Percentiles rank a stretch among this genome's conserved stretches.
Evolutionary conservation across 2,888 invertebrate genomes (phyloP).

Genomic region (Iselma pallidipennis): DNA sequence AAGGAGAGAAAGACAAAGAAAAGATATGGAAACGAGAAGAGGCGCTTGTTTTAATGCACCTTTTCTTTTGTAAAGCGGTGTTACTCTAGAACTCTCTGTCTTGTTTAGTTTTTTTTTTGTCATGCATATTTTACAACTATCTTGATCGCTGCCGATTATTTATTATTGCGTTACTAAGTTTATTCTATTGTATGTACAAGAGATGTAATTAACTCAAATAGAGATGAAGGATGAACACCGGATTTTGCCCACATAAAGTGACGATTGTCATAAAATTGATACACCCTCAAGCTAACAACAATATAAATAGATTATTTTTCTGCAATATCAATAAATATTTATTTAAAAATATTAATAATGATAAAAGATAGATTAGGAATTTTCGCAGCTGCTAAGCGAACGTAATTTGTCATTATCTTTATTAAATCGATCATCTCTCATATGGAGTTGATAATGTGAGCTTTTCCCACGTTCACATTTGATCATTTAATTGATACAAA

Average conservation of each 20-base stretch:
- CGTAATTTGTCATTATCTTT: conserved; percentile 2
- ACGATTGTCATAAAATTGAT: not conserved
- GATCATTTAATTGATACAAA: conserved; percentile 3
- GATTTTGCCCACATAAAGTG: conserved; percentile 20
- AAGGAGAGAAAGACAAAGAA: not conserved
- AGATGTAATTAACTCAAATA: conserved; percentile 19
- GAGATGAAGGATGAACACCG: conserved; percentile 15
- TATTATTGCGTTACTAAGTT: conserved; percentile 18
- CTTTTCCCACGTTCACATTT: not conserved
- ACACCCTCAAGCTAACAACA: not conserved
- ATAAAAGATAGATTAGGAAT: not conserved
- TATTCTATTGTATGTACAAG: conserved; percentile 11
- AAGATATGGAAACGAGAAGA: not conserved
- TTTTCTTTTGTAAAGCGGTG: not conserved
- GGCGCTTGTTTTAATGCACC: not conserved
- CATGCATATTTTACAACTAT: conserved; percentile 7
- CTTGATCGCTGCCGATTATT: conserved; percentile 17
- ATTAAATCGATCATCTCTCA: not conserved
- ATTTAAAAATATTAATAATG: not conserved
- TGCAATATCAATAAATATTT: not conserved
- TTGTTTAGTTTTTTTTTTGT: conserved; percentile 7
- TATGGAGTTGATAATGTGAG: not conserved
- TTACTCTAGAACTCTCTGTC: not conserved
- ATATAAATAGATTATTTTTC: not conserved
- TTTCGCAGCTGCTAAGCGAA: not conserved